These are phyloP conservation scores for Mesitornis unicolor DNA, from an alignment of 2,113 vertebrate genomes.

Conservation along the genomic window DNA sequence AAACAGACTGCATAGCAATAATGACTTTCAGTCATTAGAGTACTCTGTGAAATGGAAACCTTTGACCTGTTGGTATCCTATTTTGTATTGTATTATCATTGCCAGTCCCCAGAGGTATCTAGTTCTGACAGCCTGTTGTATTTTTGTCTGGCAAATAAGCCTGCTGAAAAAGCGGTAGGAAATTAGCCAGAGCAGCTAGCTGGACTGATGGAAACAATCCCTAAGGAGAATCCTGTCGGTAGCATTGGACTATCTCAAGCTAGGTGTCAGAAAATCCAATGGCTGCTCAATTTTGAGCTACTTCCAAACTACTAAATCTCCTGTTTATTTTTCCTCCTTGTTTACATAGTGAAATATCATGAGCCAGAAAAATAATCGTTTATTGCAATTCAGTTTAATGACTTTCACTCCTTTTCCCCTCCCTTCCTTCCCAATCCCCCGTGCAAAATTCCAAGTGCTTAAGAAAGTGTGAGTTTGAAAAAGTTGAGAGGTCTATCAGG, in stretches of 20 bases:
- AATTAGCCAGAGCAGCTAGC: slow-evolving; percentile 40
- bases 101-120: slow-evolving; percentile 62
- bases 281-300: slow-evolving; percentile 55
- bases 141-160: slow-evolving; percentile 53
- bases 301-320: slow-evolving; percentile 64
- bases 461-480: neutral
- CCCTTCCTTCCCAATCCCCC: neutral
- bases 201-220: slow-evolving; percentile 31
- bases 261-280: slow-evolving; percentile 61
- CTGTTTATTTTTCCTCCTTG: slow-evolving; percentile 68
- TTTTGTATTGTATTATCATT: slow-evolving; percentile 68
- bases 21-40: slow-evolving; percentile 67
- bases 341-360: slow-evolving; percentile 66
- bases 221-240: neutral
- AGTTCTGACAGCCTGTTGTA: slow-evolving; percentile 60
- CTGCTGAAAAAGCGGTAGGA: neutral
- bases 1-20: slow-evolving; percentile 66
- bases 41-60: slow-evolving; percentile 68
- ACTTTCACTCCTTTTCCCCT: slow-evolving; percentile 3
- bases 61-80: slow-evolving; percentile 67
- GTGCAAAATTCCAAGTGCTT: slow-evolving; percentile 22
- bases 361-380: slow-evolving; percentile 68
- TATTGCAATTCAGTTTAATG: slow-evolving; percentile 69
- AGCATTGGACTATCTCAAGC: slow-evolving; percentile 30
- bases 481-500: neutral